Conservation (phyloP, 1,140 invertebrate species). For the Drosophila willistoni region DNA sequence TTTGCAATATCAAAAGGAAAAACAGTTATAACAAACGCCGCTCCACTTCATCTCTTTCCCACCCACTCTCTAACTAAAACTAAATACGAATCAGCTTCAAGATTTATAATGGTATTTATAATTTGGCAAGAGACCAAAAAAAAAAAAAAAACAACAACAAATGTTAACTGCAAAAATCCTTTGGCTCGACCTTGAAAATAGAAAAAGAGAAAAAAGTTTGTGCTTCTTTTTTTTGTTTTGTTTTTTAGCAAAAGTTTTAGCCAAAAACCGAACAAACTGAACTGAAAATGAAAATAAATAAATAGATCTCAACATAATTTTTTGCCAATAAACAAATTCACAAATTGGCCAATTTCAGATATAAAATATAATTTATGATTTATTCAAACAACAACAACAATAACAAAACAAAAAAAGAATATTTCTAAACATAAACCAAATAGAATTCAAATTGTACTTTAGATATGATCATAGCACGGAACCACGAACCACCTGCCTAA, state of each 20-base stretch:
- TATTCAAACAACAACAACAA: constrained; percentile 22
- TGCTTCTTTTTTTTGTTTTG: constrained; percentile 21
- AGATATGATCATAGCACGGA: constrained; percentile 16
- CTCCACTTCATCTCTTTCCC: neutral
- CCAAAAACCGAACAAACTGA: neutral
- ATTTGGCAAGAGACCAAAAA: constrained; percentile 57
- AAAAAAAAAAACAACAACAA: neutral
- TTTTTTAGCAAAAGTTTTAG: constrained; percentile 1
- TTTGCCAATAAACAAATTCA: constrained; percentile 68
- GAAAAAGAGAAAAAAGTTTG: constrained; percentile 46
- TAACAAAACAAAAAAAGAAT: neutral
- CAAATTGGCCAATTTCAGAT: constrained; percentile 64
- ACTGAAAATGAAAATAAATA: neutral
- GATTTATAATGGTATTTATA: constrained; percentile 68
- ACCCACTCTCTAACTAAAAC: constrained; percentile 36
- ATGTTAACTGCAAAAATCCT: constrained; percentile 76
- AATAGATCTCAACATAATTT: constrained; percentile 60
- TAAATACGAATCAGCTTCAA: constrained; percentile 38
- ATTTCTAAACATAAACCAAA: constrained; percentile 53
- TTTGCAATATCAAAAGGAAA: constrained; percentile 30
- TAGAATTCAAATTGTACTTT: constrained; percentile 31
- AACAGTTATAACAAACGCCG: constrained; percentile 32
- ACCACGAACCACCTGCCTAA: constrained; percentile 63
- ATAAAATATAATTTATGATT: constrained; percentile 66
- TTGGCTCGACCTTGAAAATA: constrained; percentile 68